A percentile compares a stretch with the other conserved stretches of the same genome.
These are phyloP conservation scores for Rhaphigaster nebulosa DNA, from an alignment of 2,888 invertebrate species.

Conservation along the genomic window DNA sequence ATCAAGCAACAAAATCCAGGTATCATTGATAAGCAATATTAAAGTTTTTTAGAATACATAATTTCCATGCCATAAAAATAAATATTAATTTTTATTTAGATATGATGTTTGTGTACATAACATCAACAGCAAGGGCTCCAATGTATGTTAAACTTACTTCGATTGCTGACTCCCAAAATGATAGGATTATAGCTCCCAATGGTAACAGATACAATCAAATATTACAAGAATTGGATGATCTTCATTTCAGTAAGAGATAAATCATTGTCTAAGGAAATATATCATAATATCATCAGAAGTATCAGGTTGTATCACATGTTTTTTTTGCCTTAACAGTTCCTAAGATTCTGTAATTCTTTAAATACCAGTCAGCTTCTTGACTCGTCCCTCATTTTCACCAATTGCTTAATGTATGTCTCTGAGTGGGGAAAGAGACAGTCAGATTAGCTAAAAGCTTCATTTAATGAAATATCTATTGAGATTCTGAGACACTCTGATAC, in stretches of 20 bases:
- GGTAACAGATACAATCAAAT: conserved; percentile 65
- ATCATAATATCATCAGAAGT: neutral
- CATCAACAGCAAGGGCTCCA: conserved; percentile 57
- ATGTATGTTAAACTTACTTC: conserved; percentile 62
- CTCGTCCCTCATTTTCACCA: too few species aligned
- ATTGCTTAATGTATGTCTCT: too few species aligned
- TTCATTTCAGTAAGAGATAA: conserved; percentile 50
- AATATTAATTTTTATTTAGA: conserved; percentile 53
- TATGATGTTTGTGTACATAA: conserved; percentile 63
- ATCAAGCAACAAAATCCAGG: conserved; percentile 50
- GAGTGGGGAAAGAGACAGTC: too few species aligned
- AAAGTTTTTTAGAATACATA: neutral
- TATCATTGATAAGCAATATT: neutral
- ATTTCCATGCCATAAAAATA: too few species aligned
- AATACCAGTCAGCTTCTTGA: too few species aligned
- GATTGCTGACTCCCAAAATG: conserved; percentile 61
- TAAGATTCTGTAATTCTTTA: too few species aligned
- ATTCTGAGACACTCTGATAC: too few species aligned
- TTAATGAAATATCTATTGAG: too few species aligned
- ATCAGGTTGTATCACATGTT: neutral
- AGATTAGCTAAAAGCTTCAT: too few species aligned
- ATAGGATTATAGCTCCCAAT: conserved; percentile 67
- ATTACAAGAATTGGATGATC: conserved; percentile 55
- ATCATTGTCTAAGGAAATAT: neutral
- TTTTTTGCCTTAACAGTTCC: too few species aligned